Evolutionary conservation across 1,140 invertebrate species (phyloP), one percentile per base, ranked within the genome.

Genomic region (Doryteuthis pealeii): DNA sequence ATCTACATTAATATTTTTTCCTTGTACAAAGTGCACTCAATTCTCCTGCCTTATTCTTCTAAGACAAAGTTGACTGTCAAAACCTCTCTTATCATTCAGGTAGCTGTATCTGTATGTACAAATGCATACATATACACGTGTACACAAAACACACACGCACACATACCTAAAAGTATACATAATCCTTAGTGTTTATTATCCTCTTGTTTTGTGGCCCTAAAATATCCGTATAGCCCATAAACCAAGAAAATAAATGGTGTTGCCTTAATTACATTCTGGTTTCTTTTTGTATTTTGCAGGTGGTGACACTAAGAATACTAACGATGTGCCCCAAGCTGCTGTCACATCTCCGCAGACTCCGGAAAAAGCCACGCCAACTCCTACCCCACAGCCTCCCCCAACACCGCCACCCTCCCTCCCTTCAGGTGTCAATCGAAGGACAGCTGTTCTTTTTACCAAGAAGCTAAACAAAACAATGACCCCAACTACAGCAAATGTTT

Each of bases 401-500:
- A 71, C 80, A 3, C 58, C 78, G 4, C 81, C 79, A 66, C 75
- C 83, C 58, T 74, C 73, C 30, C 87, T 85, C 65, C 89, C 86
- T 26, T 82, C 90, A 49, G 92, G 93, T 45, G 93, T 95, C 0
- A 95, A 95, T 87, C 89, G 94, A 67, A 89, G 94, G 82, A 95
- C 93, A 28, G 92, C 93, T n/a, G 93, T 95, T 49, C 84, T 95
- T 6, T 93, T 95, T 78, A 94, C 93, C 2, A 91, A 93, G 58
- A 95, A 95, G 86, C 91, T 91, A n/a, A 72, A 26, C 33, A 62
- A 43, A 74, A 62, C 31, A 71, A 73, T 72, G 74, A 69, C 31
- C 68, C 71, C 76, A 77, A 45, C 49, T 79, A 30, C 54, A 74
- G 33, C 71, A 32, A 72, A 35, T 66, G 30, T 4, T 45, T 72